Evolutionary conservation across 2,113 vertebrate genomes (phyloP).

Genomic region (Cottus gobio): DNA sequence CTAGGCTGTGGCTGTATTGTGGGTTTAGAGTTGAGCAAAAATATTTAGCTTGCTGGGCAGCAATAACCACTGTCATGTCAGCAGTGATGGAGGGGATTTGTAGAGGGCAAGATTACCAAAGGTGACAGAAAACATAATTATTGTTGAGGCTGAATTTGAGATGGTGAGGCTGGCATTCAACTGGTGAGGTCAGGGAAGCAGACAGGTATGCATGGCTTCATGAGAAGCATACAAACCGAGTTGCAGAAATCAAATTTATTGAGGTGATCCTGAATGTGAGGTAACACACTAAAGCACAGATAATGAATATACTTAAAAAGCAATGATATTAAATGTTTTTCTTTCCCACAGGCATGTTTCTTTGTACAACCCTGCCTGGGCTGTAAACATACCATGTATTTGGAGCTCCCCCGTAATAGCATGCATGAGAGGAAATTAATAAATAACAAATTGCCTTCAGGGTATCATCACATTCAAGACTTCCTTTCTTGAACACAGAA

Average conservation of each 20-base stretch:
- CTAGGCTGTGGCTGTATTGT: slow-evolving; percentile 11
- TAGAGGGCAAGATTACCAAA: slow-evolving; percentile 21
- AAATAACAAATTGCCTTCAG: slow-evolving; percentile 72
- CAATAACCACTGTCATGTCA: slow-evolving; percentile 26
- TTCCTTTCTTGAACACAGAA: slow-evolving; percentile 60
- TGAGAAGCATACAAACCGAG: slow-evolving; percentile 7
- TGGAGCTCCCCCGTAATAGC: slow-evolving; percentile 54
- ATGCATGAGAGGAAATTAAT: slow-evolving; percentile 68
- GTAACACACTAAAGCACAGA: slow-evolving; percentile 22
- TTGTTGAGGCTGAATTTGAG: slow-evolving; percentile 9
- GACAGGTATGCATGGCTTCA: background rate
- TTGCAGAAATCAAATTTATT: background rate
- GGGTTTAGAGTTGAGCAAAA: slow-evolving; percentile 5
- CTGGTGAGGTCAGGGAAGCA: background rate
- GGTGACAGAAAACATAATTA: slow-evolving; percentile 14
- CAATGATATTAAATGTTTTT: slow-evolving; percentile 34
- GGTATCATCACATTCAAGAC: slow-evolving; percentile 50
- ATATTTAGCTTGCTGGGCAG: slow-evolving; percentile 21
- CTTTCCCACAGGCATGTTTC: slow-evolving; percentile 3
- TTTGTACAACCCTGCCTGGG: slow-evolving; percentile 23
- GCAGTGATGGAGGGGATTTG: slow-evolving; percentile 7
- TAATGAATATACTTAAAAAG: slow-evolving; percentile 46
- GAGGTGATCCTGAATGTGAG: slow-evolving; percentile 18
- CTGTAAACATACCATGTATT: slow-evolving; percentile 51
- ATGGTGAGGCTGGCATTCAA: background rate